Conservation (phyloP, 2,113 vertebrate species). For the Turdus rufiventris region DNA sequence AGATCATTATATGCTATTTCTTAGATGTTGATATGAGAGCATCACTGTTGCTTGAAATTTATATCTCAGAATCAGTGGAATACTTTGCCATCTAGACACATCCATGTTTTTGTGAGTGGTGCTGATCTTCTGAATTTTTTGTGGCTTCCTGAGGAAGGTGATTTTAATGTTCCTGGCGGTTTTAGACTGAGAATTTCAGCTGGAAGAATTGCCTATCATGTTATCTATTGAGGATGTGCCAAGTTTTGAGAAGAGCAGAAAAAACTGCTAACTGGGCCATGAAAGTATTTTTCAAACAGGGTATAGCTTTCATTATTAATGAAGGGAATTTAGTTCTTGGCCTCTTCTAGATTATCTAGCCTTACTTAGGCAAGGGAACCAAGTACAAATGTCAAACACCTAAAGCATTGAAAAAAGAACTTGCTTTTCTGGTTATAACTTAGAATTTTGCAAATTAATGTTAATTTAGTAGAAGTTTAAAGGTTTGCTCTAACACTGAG, state of each 20-base stretch:
- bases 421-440: neutral
- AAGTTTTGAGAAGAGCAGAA: neutral
- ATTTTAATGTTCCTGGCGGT: neutral
- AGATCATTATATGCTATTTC: conserved; percentile 18
- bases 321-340: neutral
- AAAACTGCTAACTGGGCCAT: neutral
- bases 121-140: neutral
- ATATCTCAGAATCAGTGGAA: neutral
- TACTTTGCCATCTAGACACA: neutral
- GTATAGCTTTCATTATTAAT: neutral
- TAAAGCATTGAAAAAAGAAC: neutral
- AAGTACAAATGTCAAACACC: neutral
- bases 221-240: neutral
- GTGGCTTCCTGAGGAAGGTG: neutral
- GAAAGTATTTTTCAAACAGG: neutral
- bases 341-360: neutral
- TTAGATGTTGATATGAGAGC: neutral
- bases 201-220: neutral
- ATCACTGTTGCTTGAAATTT: neutral
- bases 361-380: neutral
- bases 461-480: neutral
- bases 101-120: neutral
- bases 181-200: neutral
- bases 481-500: neutral
- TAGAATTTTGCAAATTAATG: neutral